phyloP scores from a whole-genome alignment of 37 sponge, comb jelly and placozoan species.

The Petrosia ficiformis region DNA sequence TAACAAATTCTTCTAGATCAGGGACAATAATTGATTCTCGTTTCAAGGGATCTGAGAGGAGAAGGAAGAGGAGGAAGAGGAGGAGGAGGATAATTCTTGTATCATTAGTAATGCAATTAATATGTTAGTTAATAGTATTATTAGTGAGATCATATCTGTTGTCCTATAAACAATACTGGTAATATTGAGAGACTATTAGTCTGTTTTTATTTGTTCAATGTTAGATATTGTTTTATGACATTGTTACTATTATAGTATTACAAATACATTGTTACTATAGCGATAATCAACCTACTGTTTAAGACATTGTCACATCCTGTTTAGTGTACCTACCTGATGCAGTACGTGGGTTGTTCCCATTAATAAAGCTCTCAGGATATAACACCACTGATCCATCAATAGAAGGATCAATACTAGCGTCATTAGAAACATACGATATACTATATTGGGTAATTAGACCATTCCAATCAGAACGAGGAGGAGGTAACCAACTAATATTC shows the following conservation, averaged over 20 bases:
- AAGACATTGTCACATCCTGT: too few relatives aligned
- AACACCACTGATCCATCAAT: background rate
- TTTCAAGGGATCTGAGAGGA: background rate
- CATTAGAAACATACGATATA: slow-evolving; percentile 10
- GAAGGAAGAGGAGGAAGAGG: too few relatives aligned
- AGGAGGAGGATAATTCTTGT: background rate
- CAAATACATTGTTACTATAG: too few relatives aligned
- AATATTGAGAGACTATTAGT: too few relatives aligned
- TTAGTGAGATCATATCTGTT: too few relatives aligned
- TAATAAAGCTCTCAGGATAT: background rate
- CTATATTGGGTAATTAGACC: slow-evolving; percentile 30
- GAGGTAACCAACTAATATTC: slow-evolving; percentile 23
- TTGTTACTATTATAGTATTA: too few relatives aligned
- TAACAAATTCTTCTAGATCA: slow-evolving; percentile 9
- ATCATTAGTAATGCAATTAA: background rate
- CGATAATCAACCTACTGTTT: too few relatives aligned
- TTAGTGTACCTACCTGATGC: background rate
- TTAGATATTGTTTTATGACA: too few relatives aligned
- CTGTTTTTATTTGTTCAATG: too few relatives aligned
- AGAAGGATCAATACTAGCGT: background rate
- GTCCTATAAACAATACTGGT: too few relatives aligned
- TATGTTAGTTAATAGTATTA: background rate
- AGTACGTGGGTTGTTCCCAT: background rate
- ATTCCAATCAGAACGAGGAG: slow-evolving; percentile 17
- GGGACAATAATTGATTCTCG: background rate